Evolutionary conservation across 2,888 invertebrate genomes (phyloP), one percentile per base, ranked within the genome.

Genomic region (Drosophila robusta): DNA sequence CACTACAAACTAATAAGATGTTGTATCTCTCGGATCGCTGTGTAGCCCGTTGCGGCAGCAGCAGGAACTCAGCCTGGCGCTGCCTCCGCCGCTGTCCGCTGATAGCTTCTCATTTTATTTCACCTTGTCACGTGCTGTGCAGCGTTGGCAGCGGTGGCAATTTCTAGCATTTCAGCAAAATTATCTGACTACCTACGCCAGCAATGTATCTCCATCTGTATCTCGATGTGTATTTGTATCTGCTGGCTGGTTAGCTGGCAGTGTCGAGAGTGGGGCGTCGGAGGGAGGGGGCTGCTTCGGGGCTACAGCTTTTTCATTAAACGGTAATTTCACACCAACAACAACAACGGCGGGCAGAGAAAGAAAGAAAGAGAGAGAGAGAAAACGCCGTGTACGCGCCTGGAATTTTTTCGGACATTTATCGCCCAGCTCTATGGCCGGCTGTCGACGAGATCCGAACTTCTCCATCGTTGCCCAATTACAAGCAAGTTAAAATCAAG

Each of bases 401-500:
- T 80, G 67, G 82, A 82, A 82, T 83, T 86, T 75, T 80, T 78
- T 77, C 38, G 74, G 87, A 80, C 82, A 88, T 88, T 86, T 83
- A 86, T 80, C 89, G 82, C 74, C 38, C 34, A 50, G 49, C 71
- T 60, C 47, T 29, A 22, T 49, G 64, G 49, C 39, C 58, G 65
- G 54, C 67, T 86, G 86, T 85, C 80, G 87, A 70, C 84, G 34
- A 67, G 67, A 67, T 74, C 24, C 58, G 44, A 78, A 63, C 50
- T 83, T 70, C 83, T 75, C 65, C 69, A 87, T 71, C 84, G 87
- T 51, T 80, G 89, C 87, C 82, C 82, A 83, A 88, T 83, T 83
- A 83, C 82, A 88, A 88, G 74, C 87, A 88, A 83, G 82, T 86
- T 88, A 83, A 88, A 88, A 88, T 88, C 89, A 83, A 83, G 89